Evolutionary conservation across 2,113 vertebrate genomes (phyloP), one percentile per base, ranked within the genome.

Genomic region (Cathartes aura): DNA sequence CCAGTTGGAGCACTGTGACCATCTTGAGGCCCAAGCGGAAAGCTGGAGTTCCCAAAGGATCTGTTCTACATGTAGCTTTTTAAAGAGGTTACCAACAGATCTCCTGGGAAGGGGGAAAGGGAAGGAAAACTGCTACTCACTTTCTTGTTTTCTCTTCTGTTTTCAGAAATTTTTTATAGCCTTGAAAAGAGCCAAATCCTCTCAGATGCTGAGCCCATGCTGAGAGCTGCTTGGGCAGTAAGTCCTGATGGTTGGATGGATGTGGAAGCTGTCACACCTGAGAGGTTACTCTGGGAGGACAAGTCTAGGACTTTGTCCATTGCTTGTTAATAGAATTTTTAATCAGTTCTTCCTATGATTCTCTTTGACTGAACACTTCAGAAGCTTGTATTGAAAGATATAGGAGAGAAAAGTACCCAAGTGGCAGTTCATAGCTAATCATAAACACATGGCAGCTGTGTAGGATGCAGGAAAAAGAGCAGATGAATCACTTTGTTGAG

Each of bases 401-500:
- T 2, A 21, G 7, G 11, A 58, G 47, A 78, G 47, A 59, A 15
- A 47, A 83, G 30, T 24, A 8, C 15, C 36, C 48, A 42, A 91
- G 71, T 50, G 79, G 19, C 64, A 75, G 52, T 5, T 80, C 79
- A 38, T 10, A 63, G 30, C 29, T 55, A 47, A 36, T 47, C 5
- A 26, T 36, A 76, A 60, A 79, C 15, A 90, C 60, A 34, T 9
- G 43, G 38, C 70, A 90, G 50, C 32, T 92, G 78, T 75, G 84
- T 66, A 59, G 47, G 56, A 79, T 55, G 85, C 29, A 87, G 70
- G 22, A 38, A 66, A 82, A 92, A 70, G 43, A 78, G 47, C 47
- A 88, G 43, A 43, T 88, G 88, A 96, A 58, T 90, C 94, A 93
- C 43, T 64, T 81, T 74, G 60, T 5, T 72, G 78, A 75, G 70